phyloP scores from a whole-genome alignment of 2,113 vertebrate species.

The Phylloscopus trochilus region DNA sequence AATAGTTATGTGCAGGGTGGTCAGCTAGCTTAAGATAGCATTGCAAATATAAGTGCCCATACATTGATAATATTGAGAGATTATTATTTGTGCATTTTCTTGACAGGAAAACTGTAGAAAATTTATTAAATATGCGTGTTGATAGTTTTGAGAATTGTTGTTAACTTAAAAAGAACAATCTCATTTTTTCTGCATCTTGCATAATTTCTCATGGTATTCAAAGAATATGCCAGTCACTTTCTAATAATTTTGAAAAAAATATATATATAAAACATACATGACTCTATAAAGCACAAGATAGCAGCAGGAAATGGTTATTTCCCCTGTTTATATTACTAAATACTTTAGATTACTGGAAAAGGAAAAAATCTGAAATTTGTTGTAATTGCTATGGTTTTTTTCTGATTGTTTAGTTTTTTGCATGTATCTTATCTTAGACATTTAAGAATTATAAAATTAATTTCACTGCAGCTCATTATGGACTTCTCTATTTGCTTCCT shows the following conservation, averaged over 20 bases:
- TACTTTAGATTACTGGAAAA: neutral
- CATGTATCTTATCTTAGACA: neutral
- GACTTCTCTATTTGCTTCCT: neutral
- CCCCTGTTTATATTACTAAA: neutral
- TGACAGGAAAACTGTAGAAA: neutral
- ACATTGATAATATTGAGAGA: neutral
- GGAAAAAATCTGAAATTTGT: neutral
- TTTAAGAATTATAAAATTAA: neutral
- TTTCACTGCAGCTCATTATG: neutral
- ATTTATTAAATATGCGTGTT: neutral
- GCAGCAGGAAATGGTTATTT: neutral
- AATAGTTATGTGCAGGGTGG: neutral
- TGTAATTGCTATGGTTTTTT: neutral
- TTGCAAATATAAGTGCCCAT: neutral
- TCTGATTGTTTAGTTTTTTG: neutral
- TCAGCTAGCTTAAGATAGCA: neutral
- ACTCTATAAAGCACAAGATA: neutral
- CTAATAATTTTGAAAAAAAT: neutral
- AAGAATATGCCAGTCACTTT: neutral
- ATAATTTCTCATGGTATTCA: neutral
- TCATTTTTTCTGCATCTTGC: neutral
- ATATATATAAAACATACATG: fast-evolving
- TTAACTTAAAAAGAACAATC: neutral
- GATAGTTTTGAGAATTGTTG: neutral
- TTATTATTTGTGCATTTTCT: neutral